Percentiles rank a stretch among this genome's conserved stretches.
Conservation (phyloP, 2,888 invertebrate genomes). For the Trachelus stipa region DNA sequence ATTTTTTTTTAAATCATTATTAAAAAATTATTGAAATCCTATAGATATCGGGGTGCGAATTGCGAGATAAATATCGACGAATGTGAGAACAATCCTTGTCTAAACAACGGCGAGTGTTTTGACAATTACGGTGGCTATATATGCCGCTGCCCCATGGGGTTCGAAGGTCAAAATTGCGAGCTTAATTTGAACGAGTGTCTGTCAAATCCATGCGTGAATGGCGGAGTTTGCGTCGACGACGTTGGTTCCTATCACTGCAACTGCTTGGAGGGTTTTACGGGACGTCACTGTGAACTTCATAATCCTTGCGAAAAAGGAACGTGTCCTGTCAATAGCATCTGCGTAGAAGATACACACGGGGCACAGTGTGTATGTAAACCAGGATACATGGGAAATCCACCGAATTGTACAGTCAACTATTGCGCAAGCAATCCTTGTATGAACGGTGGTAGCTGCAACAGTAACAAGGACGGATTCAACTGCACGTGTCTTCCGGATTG, state of each 20-base stretch:
- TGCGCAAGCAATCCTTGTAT: conserved; percentile 80
- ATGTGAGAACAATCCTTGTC: conserved; percentile 77
- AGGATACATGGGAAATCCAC: conserved; percentile 68
- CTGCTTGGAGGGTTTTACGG: conserved; percentile 70
- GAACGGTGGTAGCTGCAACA: conserved; percentile 80
- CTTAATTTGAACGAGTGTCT: conserved; percentile 71
- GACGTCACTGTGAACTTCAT: conserved; percentile 69
- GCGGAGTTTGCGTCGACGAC: conserved; percentile 73
- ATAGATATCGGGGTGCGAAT: conserved; percentile 77
- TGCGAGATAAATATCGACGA: conserved; percentile 87
- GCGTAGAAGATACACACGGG: conserved; percentile 69
- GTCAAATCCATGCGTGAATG: conserved; percentile 73
- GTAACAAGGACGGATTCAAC: conserved; percentile 72
- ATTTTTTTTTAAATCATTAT: background rate
- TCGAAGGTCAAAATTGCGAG: conserved; percentile 83
- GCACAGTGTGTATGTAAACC: conserved; percentile 75
- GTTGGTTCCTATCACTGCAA: conserved; percentile 70
- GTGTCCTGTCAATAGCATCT: conserved; percentile 78
- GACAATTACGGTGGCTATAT: conserved; percentile 85
- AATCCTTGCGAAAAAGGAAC: conserved; percentile 68
- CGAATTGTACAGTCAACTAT: conserved; percentile 67
- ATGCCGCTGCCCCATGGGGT: conserved; percentile 84
- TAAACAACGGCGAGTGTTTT: conserved; percentile 82
- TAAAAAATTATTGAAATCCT: background rate
- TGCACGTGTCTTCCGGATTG: conserved; percentile 80